Evolutionary conservation across 2,797 vertebrate species (phyloP).

Genomic region (Notamacropus eugenii): DNA sequence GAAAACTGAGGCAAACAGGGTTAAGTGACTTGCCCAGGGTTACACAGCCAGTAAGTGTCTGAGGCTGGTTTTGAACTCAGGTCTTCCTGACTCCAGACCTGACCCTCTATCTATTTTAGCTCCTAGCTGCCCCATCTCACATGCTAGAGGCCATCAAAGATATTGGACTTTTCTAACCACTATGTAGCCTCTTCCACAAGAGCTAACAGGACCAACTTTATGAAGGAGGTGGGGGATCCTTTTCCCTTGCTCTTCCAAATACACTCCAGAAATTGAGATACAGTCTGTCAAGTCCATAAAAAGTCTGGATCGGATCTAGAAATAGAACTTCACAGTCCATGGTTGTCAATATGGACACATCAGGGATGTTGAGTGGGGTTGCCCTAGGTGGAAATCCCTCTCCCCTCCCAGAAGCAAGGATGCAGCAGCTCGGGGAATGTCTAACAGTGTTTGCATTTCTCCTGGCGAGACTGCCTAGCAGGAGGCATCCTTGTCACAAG

Average conservation of each 20-base stretch:
- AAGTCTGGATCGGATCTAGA: background rate
- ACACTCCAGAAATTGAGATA: background rate
- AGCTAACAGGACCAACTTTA: no score
- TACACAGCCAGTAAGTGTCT: no score
- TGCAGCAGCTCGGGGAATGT: background rate
- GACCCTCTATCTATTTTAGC: no score
- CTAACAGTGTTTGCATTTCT: rapidly evolving
- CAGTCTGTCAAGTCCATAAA: background rate
- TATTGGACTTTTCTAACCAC: no score
- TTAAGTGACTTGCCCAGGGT: no score
- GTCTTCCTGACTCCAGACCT: no score
- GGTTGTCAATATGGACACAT: background rate
- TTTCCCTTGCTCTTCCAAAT: background rate
- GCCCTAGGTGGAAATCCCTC: background rate
- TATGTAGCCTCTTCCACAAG: no score
- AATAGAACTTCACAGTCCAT: background rate
- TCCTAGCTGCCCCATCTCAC: no score
- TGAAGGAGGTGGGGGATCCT: background rate
- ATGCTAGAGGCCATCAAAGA: no score
- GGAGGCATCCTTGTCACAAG: constrained; percentile 8
- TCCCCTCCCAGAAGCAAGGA: background rate
- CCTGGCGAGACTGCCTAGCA: background rate
- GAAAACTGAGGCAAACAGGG: no score
- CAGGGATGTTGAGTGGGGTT: background rate
- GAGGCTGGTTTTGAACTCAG: no score